Base-by-base conservation (phyloP, 2,797 vertebrate species). In the Ficedula albicollis region DNA sequence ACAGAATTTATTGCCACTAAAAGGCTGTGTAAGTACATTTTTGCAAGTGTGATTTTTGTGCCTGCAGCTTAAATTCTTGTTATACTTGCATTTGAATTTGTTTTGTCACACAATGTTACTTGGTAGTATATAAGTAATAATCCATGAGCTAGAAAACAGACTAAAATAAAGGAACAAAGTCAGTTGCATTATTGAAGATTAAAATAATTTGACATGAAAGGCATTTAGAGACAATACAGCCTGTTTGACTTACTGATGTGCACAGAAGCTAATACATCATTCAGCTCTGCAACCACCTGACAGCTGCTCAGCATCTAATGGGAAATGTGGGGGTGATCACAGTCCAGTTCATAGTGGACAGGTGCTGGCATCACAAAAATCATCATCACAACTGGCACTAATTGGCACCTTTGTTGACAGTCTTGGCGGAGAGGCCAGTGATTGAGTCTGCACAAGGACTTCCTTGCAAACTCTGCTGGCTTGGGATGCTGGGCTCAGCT, bases 121-220 rank as follows among this genome's bases (percentile, higher is more conserved):
- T 92, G 56, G 52, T 80, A 90, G 87, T 90, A 48, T 36, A 83
- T 52, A 63, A 81, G 90, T 95, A 94, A 94, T 89, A 95, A 95
- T 77, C 81, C 73, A 39, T 92, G 54, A 93, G 62, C 34, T 85
- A 52, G 67, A 81, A 93, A 94, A 59, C 62, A 84, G 39, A 68
- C 21, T 75, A 67, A 95, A 90, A 92, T 76, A 91, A 87, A 83
- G 69, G 48, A 93, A 70, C 20, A 10, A 93, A 92, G 51, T 70
- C 75, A 59, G 69, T 39, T 95, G 69, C 76, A 89, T 93, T 95
- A 95, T 94, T 89, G 79, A 96, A 89, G 46, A 83, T 87, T 95
- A 91, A 89, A 94, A 87, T 92, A 78, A 93, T 87, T 87, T 89
- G 43, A 92, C 58, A 67, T 73, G 78, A 94, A 93, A 95, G 41